phyloP scores from a whole-genome alignment of 2,888 invertebrate genomes.

The Lissocephala sabroskyi region DNA sequence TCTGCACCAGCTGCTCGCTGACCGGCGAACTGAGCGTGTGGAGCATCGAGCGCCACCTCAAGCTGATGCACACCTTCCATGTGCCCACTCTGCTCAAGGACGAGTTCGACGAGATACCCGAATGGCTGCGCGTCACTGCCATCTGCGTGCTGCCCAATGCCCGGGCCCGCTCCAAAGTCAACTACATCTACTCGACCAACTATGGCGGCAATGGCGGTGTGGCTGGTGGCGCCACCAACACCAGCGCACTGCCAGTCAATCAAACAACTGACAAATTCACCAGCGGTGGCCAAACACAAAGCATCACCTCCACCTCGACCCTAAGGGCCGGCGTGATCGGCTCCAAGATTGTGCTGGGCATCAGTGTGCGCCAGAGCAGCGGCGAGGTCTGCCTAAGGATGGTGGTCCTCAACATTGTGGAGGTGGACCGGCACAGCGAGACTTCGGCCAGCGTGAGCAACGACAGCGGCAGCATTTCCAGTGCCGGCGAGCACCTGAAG shows the following conservation, averaged over 20 bases:
- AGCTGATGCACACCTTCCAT: constrained; percentile 77
- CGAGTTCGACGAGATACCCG: constrained; percentile 64
- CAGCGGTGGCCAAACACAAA: constrained; percentile 36
- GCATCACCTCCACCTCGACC: constrained; percentile 65
- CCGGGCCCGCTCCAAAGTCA: constrained; percentile 60
- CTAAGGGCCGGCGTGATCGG: constrained; percentile 65
- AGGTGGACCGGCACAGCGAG: constrained; percentile 52
- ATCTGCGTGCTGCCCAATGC: constrained; percentile 83
- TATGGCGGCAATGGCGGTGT: constrained; percentile 35
- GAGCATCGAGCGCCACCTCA: constrained; percentile 86
- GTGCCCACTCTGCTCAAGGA: constrained; percentile 66
- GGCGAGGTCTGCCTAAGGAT: constrained; percentile 59
- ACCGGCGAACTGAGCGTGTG: constrained; percentile 85
- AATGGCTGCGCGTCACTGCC: constrained; percentile 77
- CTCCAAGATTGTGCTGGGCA: constrained; percentile 66
- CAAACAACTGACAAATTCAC: constrained; percentile 42
- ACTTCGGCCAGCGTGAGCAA: constrained; percentile 35
- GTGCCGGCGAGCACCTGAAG: constrained; percentile 39
- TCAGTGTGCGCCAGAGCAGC: constrained; percentile 59
- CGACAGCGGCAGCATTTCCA: constrained; percentile 45
- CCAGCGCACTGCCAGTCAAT: no score
- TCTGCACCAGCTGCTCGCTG: constrained; percentile 75
- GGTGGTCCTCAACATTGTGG: constrained; percentile 65
- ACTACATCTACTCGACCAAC: constrained; percentile 55
- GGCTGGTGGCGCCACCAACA: constrained; percentile 26